Evolutionary conservation across 2,797 vertebrate species (phyloP).

Genomic region (Cheirogaleus major): DNA sequence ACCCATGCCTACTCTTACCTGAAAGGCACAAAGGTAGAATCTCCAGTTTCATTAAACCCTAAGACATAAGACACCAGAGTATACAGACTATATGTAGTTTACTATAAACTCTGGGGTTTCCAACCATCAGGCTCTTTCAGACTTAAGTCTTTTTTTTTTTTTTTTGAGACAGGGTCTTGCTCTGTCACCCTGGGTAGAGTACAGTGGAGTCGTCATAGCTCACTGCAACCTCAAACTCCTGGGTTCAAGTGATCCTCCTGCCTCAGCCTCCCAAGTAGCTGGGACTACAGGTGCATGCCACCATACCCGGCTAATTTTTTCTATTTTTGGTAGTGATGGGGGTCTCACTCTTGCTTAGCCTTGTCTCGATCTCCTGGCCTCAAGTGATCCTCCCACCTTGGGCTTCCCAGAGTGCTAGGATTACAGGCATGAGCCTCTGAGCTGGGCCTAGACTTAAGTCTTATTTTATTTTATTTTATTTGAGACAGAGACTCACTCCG

Average conservation of each 20-base stretch:
- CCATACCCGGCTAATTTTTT: neutral
- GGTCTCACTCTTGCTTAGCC: neutral
- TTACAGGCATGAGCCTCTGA: neutral
- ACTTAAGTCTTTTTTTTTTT: neutral
- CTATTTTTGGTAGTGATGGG: neutral
- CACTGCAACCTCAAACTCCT: neutral
- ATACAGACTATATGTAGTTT: constrained; percentile 9
- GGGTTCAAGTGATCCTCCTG: neutral
- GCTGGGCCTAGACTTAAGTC: neutral
- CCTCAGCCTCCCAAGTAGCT: neutral
- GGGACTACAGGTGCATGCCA: neutral
- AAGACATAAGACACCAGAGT: neutral
- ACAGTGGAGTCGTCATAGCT: neutral
- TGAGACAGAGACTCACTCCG: too few species aligned
- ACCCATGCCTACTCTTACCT: neutral
- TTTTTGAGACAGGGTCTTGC: neutral
- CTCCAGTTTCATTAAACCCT: neutral
- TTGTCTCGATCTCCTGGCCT: neutral
- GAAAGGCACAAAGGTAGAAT: neutral
- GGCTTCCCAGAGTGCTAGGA: neutral
- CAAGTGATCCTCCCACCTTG: neutral
- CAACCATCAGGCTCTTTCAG: constrained; percentile 49
- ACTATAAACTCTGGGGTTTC: constrained; percentile 38
- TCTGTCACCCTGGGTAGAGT: neutral
- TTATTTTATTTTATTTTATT: too few species aligned